phyloP scores from a whole-genome alignment of 2,888 invertebrate genomes.

The Busseola fusca region DNA sequence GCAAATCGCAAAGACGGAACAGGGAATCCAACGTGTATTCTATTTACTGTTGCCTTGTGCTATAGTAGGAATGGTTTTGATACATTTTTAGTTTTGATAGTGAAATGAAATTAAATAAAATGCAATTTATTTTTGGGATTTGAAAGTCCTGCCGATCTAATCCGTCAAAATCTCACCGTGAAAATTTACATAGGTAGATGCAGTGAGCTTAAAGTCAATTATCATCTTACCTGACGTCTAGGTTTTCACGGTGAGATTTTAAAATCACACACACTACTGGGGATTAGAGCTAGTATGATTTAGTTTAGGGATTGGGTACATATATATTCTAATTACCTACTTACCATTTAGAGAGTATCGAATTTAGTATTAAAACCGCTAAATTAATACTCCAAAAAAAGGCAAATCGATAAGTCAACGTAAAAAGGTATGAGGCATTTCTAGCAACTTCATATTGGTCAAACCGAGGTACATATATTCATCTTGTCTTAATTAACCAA shows the following conservation, averaged over 20 bases:
- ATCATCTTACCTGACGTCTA: no score
- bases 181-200: no score
- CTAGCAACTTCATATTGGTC: neutral
- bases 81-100: constrained; percentile 58
- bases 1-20: constrained; percentile 86
- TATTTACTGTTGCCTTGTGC: constrained; percentile 82
- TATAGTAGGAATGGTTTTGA: constrained; percentile 66
- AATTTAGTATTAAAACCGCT: neutral
- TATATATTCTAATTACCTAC: no score
- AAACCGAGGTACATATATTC: neutral
- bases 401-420: neutral
- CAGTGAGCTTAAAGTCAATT: no score
- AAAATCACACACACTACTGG: no score
- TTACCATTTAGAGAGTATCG: neutral
- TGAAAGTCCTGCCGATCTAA: no score
- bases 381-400: neutral
- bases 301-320: no score
- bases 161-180: no score
- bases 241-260: no score
- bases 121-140: neutral
- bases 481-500: neutral
- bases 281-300: neutral
- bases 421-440: neutral
- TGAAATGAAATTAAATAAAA: neutral
- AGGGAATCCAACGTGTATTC: constrained; percentile 86